Conservation (phyloP, 1,140 invertebrate species). For the Lordiphosa stackelbergi region DNA sequence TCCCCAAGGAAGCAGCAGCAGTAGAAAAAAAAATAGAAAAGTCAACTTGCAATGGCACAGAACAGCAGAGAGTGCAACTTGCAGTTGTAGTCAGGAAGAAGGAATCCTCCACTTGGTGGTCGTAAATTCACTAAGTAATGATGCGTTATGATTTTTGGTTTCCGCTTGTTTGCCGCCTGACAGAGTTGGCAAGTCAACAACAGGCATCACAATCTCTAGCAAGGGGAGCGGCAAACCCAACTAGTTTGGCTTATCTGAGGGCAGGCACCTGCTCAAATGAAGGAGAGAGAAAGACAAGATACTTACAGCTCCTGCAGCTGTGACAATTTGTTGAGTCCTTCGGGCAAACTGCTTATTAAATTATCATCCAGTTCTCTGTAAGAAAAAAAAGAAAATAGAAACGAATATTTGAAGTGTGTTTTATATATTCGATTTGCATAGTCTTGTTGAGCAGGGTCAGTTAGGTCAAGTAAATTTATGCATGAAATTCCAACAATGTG, state of each 20-base stretch:
- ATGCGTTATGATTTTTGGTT: slow-evolving; percentile 75
- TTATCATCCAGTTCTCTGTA: slow-evolving; percentile 87
- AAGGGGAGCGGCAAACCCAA: slow-evolving; percentile 5
- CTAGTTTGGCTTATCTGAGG: slow-evolving; percentile 29
- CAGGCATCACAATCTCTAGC: slow-evolving; percentile 1
- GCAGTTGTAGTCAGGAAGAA: slow-evolving; percentile 16
- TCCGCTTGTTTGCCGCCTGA: slow-evolving; percentile 64
- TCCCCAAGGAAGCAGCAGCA: slow-evolving; percentile 8
- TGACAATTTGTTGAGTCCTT: slow-evolving; percentile 81
- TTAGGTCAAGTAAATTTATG: slow-evolving; percentile 47
- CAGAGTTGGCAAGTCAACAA: slow-evolving; percentile 52
- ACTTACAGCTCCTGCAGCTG: slow-evolving; percentile 86
- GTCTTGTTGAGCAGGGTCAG: slow-evolving; percentile 32
- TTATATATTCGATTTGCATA: slow-evolving; percentile 52
- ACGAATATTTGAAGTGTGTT: slow-evolving; percentile 34
- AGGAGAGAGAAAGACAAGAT: slow-evolving; percentile 5
- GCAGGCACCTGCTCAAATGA: slow-evolving; percentile 37
- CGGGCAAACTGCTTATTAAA: slow-evolving; percentile 82
- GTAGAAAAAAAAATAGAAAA: slow-evolving; percentile 39
- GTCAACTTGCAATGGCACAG: slow-evolving; percentile 46
- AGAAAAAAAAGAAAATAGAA: slow-evolving; percentile 60
- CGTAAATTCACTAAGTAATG: slow-evolving; percentile 74
- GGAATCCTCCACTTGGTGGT: slow-evolving; percentile 17
- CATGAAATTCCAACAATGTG: slow-evolving; percentile 7
- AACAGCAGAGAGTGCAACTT: slow-evolving; percentile 39